phyloP scores from a whole-genome alignment of 2,797 vertebrate genomes.

The Urocyon cinereoargenteus region DNA sequence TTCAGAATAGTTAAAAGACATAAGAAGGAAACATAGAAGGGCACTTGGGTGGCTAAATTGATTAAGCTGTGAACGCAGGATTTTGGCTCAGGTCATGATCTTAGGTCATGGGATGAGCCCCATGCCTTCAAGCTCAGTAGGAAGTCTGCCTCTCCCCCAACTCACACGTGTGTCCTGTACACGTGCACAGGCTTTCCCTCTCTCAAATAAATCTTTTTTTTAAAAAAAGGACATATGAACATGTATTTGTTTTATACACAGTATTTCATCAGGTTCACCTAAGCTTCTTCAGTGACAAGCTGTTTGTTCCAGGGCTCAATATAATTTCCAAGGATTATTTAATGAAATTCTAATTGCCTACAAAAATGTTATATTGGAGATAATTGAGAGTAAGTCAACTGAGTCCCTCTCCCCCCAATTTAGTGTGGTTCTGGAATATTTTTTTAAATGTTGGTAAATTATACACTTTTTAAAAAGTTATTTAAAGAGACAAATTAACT shows the following conservation, averaged over 20 bases:
- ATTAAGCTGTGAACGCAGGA: not conserved
- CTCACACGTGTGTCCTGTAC: not conserved
- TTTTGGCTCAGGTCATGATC: not conserved
- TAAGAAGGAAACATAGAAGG: not conserved
- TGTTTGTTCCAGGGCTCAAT: not conserved
- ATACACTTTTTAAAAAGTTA: not conserved
- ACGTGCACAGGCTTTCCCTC: not conserved
- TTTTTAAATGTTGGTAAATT: not conserved
- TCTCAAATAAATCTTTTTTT: not conserved
- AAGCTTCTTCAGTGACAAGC: not conserved
- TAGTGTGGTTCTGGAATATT: not conserved
- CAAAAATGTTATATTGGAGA: not conserved
- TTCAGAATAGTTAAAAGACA: not conserved
- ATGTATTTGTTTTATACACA: not conserved
- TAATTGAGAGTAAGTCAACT: not conserved
- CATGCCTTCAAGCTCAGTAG: not conserved
- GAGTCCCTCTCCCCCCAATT: fast-evolving
- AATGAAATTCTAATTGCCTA: not conserved
- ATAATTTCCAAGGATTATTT: not conserved
- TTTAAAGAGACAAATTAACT: conserved; percentile 15
- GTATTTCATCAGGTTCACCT: not conserved
- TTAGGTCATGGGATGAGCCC: not conserved
- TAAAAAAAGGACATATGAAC: not conserved
- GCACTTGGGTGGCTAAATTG: not conserved
- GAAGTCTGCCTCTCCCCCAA: not conserved